Evolutionary conservation across 1,140 invertebrate genomes (phyloP), one percentile per base, ranked within the genome.

Genomic region (Nasonia vitripennis): DNA sequence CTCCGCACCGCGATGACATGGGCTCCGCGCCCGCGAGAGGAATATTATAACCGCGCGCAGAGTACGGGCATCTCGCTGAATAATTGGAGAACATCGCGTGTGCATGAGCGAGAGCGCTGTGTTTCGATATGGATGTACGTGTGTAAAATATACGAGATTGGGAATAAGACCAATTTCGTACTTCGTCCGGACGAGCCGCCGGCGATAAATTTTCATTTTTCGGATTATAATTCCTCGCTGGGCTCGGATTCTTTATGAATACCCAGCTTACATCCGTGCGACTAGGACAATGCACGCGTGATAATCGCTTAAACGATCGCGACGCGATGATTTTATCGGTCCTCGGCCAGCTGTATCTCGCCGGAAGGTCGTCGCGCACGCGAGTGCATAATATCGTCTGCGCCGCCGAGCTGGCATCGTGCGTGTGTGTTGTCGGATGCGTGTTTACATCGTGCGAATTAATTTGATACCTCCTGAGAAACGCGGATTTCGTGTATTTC

Each of bases 401-500:
- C 10, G n/a, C 41, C 41, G 75, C 17, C 11, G 41, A n/a, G 41
- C n/a, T 10, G 67, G 68, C 62, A 82, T 82, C 70, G 68, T 6
- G 51, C 74, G 70, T 48, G n/a, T 48, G 31, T 41, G 37, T 41
- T 6, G 37, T 41, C 67, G 27, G 34, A 37, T 37, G 71, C 62
- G 71, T 48, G 70, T 82, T 31, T 75, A 62, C 34, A 31, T 62
- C 81, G 45, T 41, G 81, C 11, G 81, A 83, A 83, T 83, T 83
- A 77, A 83, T 83, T 83, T 70, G 82, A 83, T 83, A 83, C 82
- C 51, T 10, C 51, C 31, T 73, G 20, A 74, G 23, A 82, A 48
- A 55, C 55, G 55, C 17, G 51, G 74, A 78, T 68, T 75, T 77
- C 81, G 81, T 83, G 81, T 77, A 77, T 83, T 83, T 83, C 82